Evolutionary conservation across 2,888 invertebrate species (phyloP), one percentile per base, ranked within the genome.

Genomic region (Leptinotarsa peninsularis): DNA sequence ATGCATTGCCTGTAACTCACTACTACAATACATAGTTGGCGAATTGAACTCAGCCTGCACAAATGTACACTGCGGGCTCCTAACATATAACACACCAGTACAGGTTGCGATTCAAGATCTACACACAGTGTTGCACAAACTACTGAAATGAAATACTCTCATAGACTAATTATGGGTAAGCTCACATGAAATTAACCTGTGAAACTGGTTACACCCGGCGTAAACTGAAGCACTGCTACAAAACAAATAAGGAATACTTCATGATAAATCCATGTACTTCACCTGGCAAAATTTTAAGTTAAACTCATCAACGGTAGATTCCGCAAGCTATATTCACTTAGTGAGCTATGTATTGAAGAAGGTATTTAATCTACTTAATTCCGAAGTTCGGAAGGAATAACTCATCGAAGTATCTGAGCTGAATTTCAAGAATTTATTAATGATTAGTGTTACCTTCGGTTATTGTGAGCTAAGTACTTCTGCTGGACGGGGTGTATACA

Each of bases 291-390:
- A 58, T 58, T 58, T 58, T 14, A 58, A 58, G 58, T 58, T 58
- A 58, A 58, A 58, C 18, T 23, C 21, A 58, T 58, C 21, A 23
- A 58, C 23, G 58, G 58, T 58, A 21, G 58, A 58, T 18, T 58
- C 23, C 58, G 21, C 58, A 14, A 58, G 23, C 58, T 58, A 58
- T 58, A 58, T 58, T 58, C 58, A 58, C 23, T 58, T 23, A 58
- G 58, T 17, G 50, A 50, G 50, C 50, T 50, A 50, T 50, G 50
- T 23, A n/a, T 23, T 14, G 58, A 23, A 23, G 13, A 58, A 58
- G 58, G 58, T 14, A 58, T 58, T 58, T 58, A 23, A 58, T 58
- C 58, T 58, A 58, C 58, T 58, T 23, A 58, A 58, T 58, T 21
- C 21, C 58, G 23, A 58, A 58, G 13, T 58, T 58, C 21, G 23